Base-by-base conservation (phyloP, 2,797 vertebrate species). In the Rallus crepitans region DNA sequence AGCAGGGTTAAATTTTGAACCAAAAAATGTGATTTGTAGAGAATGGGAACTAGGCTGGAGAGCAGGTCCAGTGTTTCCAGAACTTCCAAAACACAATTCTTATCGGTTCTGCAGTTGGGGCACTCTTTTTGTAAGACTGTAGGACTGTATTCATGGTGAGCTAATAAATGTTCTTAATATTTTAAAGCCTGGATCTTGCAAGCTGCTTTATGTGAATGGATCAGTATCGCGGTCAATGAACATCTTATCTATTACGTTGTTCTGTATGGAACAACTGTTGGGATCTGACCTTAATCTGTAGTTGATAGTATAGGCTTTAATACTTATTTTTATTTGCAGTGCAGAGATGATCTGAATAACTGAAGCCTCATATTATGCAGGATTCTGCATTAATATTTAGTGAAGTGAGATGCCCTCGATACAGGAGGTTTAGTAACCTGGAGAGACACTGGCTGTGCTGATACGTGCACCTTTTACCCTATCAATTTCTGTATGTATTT, bases 211-310 rank as follows among this genome's bases (percentile, higher is more conserved):
- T 53, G 2, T 23, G 77, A 79, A 50, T 39, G 77, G 87, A 72
- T 90, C 73, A 61, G 82, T 60, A 35, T 91, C 12, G 3, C 0
- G 0, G 37, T 11, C 86, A 60, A 7, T 27, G 75, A 39, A 31
- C 2, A 1, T 78, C 53, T 42, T 52, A 9, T n/a, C 12, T 80
- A 0, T 59, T 80, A 7, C 2, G 3, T 81, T 63, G 33, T 79
- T 80, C 85, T 86, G 0, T 20, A 55, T 23, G 81, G 86, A 94
- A 48, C 81, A 71, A 89, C 78, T 52, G 21, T 77, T 80, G 78
- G 88, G 64, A 70, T 82, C 71, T 92, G 96, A 92, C 86, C 94
- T 93, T 92, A 90, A 90, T 94, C 83, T 94, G 71, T 71, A 80
- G 64, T 90, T 94, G 87, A 89, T 82, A 87, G 68, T 82, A 55